Evolutionary conservation across 2,888 invertebrate genomes (phyloP), one percentile per base, ranked within the genome.

Genomic region (Neocrepidodera transversa): DNA sequence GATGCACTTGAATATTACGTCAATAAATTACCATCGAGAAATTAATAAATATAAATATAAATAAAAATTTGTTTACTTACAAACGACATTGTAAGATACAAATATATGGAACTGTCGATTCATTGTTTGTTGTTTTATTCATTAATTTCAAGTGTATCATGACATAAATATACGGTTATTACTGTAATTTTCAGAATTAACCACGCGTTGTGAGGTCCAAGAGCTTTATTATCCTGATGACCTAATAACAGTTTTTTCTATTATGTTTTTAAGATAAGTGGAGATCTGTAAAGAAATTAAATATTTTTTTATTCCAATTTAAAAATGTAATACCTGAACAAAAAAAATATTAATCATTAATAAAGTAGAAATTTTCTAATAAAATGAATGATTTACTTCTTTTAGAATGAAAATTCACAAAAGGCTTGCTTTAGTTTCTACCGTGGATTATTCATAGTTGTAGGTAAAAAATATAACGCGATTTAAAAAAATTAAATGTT

Each of bases 171-270:
- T 32, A 52, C 32, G 42, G 51, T 43, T 51, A 57, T 51, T 45
- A 35, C 42, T 26, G 45, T 45, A 58, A 58, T 58, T 58, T 58
- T 51, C 17, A 35, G 51, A 58, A 58, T 51, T 50, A 58, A 23
- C 28, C 30, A 36, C 57, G 38, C 45, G 13, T 10, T 58, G 57
- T 51, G 57, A 36, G 57, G 57, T 51, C 57, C 42, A 43, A 28
- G 18, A 23, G 30, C 10, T 36, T 45, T 58, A 45, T 51, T 20
- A 30, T 52, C 28, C 10, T 28, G 10, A 28, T 28, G 28, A 28
- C 28, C 28, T 28, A 28, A 28, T 28, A 10, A 28, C 6, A 28
- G 28, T 28, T 28, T 5, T 23, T 23, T 23, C 7, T 23, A 23
- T 5, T 28, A 8, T 28, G 6, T 28, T 28, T 8, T 4, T 8